Evolutionary conservation across 1,140 invertebrate species (phyloP).

Genomic region (Himalopsyche phryganea): DNA sequence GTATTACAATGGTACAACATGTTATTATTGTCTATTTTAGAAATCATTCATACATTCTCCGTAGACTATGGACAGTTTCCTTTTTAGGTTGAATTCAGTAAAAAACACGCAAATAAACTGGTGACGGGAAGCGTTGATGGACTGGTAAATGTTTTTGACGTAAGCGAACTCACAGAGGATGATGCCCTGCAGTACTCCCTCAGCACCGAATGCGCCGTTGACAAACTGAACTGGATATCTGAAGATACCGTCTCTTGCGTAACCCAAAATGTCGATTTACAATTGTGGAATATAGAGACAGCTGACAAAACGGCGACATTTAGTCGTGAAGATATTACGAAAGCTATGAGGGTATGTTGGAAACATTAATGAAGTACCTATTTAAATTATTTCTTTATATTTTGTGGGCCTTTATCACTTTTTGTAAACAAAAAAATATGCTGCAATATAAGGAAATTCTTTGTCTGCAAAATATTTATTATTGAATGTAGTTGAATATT

Average conservation of each 20-base stretch:
- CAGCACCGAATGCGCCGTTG: constrained; percentile 81
- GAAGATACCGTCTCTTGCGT: constrained; percentile 59
- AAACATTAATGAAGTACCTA: too few relatives aligned
- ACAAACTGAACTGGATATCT: constrained; percentile 57
- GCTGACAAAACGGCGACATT: constrained; percentile 58
- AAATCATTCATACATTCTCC: too few relatives aligned
- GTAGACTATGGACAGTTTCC: too few relatives aligned
- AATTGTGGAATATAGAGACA: constrained; percentile 66
- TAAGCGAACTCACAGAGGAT: constrained; percentile 71
- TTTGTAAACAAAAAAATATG: too few relatives aligned
- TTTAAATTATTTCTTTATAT: too few relatives aligned
- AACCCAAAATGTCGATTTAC: constrained; percentile 68
- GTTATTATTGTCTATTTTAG: too few relatives aligned
- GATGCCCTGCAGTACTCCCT: constrained; percentile 75
- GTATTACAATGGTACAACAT: too few relatives aligned
- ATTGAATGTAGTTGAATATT: too few relatives aligned
- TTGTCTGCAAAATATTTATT: too few relatives aligned
- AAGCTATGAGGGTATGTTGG: constrained; percentile 41
- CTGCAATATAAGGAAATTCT: too few relatives aligned
- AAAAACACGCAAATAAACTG: constrained; percentile 63
- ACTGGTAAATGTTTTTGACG: constrained; percentile 81
- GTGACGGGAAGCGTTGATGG: constrained; percentile 79
- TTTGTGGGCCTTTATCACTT: too few relatives aligned
- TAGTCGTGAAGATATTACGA: constrained; percentile 53
- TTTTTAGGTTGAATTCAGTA: constrained; percentile 70